phyloP scores from a whole-genome alignment of 2,797 vertebrate species.

The Chrysocyon brachyurus region DNA sequence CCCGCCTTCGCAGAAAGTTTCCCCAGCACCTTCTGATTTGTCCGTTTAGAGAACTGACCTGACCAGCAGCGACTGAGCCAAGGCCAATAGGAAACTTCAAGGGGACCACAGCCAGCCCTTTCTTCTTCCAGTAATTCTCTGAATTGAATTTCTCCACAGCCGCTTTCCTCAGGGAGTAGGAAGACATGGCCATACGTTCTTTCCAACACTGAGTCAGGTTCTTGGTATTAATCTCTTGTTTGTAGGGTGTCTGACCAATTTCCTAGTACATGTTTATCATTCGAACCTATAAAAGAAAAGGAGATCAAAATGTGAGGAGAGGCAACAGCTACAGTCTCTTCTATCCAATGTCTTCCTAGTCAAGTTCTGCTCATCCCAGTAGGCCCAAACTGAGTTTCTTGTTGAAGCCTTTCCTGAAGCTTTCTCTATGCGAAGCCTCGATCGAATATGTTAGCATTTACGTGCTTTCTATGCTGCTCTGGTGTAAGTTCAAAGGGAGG shows the following conservation, averaged over 20 bases:
- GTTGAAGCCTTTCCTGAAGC: neutral
- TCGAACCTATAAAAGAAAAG: conserved; percentile 76
- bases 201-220: conserved; percentile 82
- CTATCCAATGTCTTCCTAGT: neutral
- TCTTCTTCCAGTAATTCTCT: conserved; percentile 85
- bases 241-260: conserved; percentile 78
- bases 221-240: conserved; percentile 80
- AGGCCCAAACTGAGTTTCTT: neutral
- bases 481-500: neutral
- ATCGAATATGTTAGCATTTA: neutral
- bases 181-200: conserved; percentile 82
- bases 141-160: conserved; percentile 82
- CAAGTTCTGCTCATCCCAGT: neutral
- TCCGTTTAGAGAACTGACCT: conserved; percentile 76
- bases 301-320: neutral
- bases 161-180: conserved; percentile 77
- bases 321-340: neutral
- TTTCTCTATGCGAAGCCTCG: neutral
- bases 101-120: conserved; percentile 84
- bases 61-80: conserved; percentile 45
- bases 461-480: neutral
- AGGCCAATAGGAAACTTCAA: conserved; percentile 82
- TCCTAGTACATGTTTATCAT: conserved; percentile 82
- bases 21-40: neutral
- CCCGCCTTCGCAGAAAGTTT: neutral